Percentiles rank a stretch among this genome's conserved stretches.
Conservation (phyloP, 2,888 invertebrate species). For the Chloroclysta siterata region DNA sequence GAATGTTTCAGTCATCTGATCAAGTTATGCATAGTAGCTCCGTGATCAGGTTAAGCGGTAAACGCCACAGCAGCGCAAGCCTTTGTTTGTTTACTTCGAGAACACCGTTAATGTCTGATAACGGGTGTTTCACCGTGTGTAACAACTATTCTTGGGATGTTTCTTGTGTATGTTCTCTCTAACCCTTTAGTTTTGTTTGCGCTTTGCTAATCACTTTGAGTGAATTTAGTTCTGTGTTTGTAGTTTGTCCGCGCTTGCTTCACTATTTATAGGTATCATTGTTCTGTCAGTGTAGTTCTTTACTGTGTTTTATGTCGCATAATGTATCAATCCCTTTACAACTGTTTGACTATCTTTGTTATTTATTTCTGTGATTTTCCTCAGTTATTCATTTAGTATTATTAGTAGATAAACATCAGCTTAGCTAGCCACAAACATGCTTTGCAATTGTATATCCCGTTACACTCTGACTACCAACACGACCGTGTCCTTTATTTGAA, state of each 20-base stretch:
- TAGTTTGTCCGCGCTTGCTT: slow-evolving; percentile 10
- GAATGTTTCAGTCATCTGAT: slow-evolving; percentile 20
- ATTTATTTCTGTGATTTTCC: background rate
- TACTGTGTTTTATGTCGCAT: background rate
- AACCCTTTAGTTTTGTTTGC: slow-evolving; percentile 46
- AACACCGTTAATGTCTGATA: slow-evolving; percentile 50
- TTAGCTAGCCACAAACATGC: slow-evolving; percentile 2
- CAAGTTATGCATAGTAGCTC: slow-evolving; percentile 21
- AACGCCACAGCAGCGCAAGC: slow-evolving; percentile 18
- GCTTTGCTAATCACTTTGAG: slow-evolving; percentile 30
- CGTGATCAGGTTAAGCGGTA: slow-evolving; percentile 33
- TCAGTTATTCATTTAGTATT: slow-evolving; percentile 5
- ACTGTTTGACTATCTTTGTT: slow-evolving; percentile 1
- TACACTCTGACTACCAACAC: slow-evolving; percentile 35
- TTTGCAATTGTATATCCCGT: slow-evolving; percentile 24
- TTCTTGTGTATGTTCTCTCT: slow-evolving; percentile 42
- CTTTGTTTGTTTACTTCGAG: slow-evolving; percentile 31
- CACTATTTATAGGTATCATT: background rate
- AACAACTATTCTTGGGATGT: slow-evolving; percentile 43
- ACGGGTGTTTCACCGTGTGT: slow-evolving; percentile 49
- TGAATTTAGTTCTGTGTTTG: slow-evolving; percentile 8
- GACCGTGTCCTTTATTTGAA: slow-evolving; percentile 38
- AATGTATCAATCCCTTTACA: background rate
- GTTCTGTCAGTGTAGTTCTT: background rate
- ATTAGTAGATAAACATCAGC: slow-evolving; percentile 7